Base-by-base conservation (phyloP, 2,113 vertebrate genomes). In the Casuarius casuarius region DNA sequence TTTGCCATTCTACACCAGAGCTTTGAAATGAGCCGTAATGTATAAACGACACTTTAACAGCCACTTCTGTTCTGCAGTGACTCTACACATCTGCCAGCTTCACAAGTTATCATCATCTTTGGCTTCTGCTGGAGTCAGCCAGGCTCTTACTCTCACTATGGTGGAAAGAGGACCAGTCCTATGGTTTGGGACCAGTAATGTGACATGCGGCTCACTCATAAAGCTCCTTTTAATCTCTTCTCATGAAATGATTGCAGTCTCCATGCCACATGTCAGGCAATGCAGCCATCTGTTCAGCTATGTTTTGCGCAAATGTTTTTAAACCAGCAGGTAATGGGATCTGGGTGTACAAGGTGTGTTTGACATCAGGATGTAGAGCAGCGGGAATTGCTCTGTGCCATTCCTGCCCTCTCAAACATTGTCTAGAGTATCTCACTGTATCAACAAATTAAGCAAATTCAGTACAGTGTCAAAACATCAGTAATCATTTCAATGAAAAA, bases 291-390 rank as follows among this genome's bases (percentile, higher is more conserved):
- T 91, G 73, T 44, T 92, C 72, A 75, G 29, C 23, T 86, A 51
- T 18, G n/a, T 70, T 46, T 80, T 51, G 48, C 92, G 89, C 72
- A 87, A 59, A 38, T 54, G 31, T 61, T 44, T 96, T 86, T 91
- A 87, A 87, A 77, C 63, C 14, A 33, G 26, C 28, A 73, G 63
- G 22, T 71, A 44, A 33, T 65, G 46, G 44, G 44, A 26, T 84
- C 61, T 74, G 68, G 19, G 23, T 46, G 73, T 9, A 70, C 7
- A 70, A 90, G 48, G 33, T 73, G 8, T 10, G 12, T 56, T 70
- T 94, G 78, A 68, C 35, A 44, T 35, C 12, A 33, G 33, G 52
- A 56, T 31, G 56, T 25, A 79, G 78, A 56, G 51, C 22, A 75
- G 25, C 67, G 15, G 16, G 19, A 62, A 33, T 33, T 15, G 2